Evolutionary conservation across 2,888 invertebrate species (phyloP).

Genomic region (Microplitis manilae): DNA sequence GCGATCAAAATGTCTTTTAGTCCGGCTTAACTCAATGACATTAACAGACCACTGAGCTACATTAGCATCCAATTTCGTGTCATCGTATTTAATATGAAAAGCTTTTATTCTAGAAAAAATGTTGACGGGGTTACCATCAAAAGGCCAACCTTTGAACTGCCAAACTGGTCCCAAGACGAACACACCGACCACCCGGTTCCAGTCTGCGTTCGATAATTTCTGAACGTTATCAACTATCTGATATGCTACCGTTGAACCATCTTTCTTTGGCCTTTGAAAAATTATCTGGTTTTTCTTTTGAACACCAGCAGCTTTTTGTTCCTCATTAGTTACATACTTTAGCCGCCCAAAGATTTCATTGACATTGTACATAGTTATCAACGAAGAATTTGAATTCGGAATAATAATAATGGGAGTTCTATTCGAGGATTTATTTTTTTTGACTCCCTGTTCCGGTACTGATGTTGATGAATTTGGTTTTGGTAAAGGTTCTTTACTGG

Average conservation of each 20-base stretch:
- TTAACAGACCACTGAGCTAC: slow-evolving; percentile 98
- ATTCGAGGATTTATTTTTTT: slow-evolving; percentile 80
- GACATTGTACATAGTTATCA: slow-evolving; percentile 98
- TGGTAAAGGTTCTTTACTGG: slow-evolving; percentile 75
- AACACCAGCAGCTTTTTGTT: slow-evolving; percentile 87
- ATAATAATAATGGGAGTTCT: slow-evolving; percentile 98
- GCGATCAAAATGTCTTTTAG: slow-evolving; percentile 96
- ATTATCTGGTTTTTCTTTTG: slow-evolving; percentile 95
- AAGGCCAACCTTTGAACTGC: slow-evolving; percentile 99
- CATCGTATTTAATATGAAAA: slow-evolving; percentile 97
- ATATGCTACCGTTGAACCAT: slow-evolving; percentile 89
- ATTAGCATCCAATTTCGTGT: slow-evolving; percentile 94
- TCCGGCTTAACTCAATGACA: slow-evolving; percentile 91
- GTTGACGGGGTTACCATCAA: slow-evolving; percentile 97
- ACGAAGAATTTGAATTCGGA: slow-evolving; percentile 93
- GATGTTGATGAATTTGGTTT: slow-evolving; percentile 64
- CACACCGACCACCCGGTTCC: slow-evolving; percentile 98
- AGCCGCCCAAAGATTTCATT: slow-evolving; percentile 96
- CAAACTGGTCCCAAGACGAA: slow-evolving; percentile 99
- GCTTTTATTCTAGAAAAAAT: slow-evolving; percentile 98
- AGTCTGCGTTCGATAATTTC: slow-evolving; percentile 91
- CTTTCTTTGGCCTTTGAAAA: slow-evolving; percentile 86
- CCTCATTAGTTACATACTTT: slow-evolving; percentile 86
- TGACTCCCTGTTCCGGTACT: slow-evolving; percentile 74
- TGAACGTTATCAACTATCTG: slow-evolving; percentile 96